These are phyloP conservation scores for Halcyon chelicuti DNA, from an alignment of 2,797 vertebrate genomes.

Conservation along the genomic window DNA sequence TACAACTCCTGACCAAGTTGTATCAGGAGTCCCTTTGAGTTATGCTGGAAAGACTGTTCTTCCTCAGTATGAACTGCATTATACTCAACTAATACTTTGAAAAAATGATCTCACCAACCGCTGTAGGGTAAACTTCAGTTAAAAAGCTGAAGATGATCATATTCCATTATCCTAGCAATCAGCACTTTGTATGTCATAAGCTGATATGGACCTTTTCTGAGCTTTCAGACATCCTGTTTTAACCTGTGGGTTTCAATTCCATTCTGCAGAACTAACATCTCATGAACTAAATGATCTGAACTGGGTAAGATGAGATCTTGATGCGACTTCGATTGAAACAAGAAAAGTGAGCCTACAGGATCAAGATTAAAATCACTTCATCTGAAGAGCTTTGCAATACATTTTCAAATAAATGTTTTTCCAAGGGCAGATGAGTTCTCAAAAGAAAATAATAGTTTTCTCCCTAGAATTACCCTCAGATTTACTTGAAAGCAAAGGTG, in stretches of 20 bases:
- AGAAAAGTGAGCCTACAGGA: neutral
- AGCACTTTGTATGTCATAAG: neutral
- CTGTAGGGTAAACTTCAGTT: neutral
- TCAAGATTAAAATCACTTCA: neutral
- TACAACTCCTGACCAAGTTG: neutral
- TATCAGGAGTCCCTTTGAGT: neutral
- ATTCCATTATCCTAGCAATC: neutral
- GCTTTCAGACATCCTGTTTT: neutral
- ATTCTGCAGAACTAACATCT: neutral
- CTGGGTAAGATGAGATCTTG: neutral
- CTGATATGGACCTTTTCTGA: neutral
- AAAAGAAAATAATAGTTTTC: neutral
- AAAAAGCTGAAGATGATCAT: neutral
- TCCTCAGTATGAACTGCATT: neutral
- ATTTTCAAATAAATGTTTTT: neutral
- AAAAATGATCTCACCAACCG: neutral
- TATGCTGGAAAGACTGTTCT: neutral
- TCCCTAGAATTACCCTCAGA: neutral
- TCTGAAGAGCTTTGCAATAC: neutral
- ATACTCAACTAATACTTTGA: neutral
- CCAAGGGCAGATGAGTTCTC: neutral
- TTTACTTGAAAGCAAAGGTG: neutral
- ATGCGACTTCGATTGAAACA: neutral
- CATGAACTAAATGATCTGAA: neutral
- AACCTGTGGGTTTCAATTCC: neutral